Percentiles rank a stretch among this genome's conserved stretches.
These are phyloP conservation scores for Actias luna DNA, from an alignment of 2,888 invertebrate genomes.

Conservation along the genomic window DNA sequence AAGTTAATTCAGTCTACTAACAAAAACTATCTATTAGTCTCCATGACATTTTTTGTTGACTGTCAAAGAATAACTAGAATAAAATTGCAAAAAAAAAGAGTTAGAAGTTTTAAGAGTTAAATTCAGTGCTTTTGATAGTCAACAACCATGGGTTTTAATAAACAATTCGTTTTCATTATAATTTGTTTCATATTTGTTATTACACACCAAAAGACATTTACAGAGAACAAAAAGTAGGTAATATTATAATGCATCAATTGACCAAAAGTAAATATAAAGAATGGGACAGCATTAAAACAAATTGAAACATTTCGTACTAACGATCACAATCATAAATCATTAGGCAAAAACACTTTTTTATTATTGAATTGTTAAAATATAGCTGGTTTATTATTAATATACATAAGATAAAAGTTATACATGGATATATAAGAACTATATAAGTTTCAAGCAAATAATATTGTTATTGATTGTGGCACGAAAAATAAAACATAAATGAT, in stretches of 20 bases:
- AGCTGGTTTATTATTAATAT: conserved; percentile 14
- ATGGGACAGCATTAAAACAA: conserved; percentile 67
- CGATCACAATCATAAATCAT: conserved; percentile 49
- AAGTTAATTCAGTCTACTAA: conserved; percentile 70
- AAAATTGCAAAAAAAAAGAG: not conserved
- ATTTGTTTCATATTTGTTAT: conserved; percentile 71
- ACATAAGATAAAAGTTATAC: not conserved
- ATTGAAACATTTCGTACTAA: conserved; percentile 69
- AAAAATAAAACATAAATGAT: not conserved
- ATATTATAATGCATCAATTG: conserved; percentile 41
- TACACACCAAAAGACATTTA: conserved; percentile 52
- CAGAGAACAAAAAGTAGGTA: conserved; percentile 46
- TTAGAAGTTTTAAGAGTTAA: conserved; percentile 5
- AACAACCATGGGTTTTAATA: conserved; percentile 68
- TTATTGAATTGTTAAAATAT: not conserved
- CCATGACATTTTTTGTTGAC: conserved; percentile 60
- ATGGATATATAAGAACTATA: not conserved
- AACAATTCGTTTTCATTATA: conserved; percentile 53
- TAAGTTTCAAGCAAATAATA: not conserved
- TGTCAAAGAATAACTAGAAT: conserved; percentile 45
- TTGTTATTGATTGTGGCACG: not conserved
- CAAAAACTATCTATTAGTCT: conserved; percentile 54
- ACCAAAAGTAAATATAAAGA: conserved; percentile 52
- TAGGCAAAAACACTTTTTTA: conserved; percentile 42
- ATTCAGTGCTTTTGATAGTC: conserved; percentile 62